Evolutionary conservation across 2,888 invertebrate genomes (phyloP).

Genomic region (Leptura quadrifasciata): DNA sequence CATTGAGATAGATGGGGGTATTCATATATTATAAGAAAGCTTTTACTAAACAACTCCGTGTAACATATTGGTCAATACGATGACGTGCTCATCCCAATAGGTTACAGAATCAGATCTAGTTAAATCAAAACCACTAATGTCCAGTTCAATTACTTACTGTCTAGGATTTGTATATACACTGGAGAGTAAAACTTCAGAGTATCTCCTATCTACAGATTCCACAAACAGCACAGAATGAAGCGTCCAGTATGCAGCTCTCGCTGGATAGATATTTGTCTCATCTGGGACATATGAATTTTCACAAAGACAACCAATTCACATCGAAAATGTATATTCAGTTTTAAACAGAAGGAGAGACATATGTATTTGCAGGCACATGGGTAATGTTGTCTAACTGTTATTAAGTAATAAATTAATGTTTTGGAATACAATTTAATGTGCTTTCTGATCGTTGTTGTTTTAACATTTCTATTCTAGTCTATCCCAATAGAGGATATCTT

Average conservation of each 20-base stretch:
- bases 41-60: background rate
- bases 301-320: background rate
- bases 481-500: no score
- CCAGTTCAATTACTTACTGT: slow-evolving; percentile 39
- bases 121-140: slow-evolving; percentile 38
- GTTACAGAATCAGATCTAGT: slow-evolving; percentile 26
- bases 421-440: no score
- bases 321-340: slow-evolving; percentile 8
- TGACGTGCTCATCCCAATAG: slow-evolving; percentile 20
- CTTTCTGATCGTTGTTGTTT: no score
- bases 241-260: background rate
- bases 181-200: slow-evolving; percentile 18
- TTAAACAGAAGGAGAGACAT: background rate
- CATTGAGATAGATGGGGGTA: no score
- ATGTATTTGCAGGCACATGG: slow-evolving; percentile 8
- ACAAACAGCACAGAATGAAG: slow-evolving; percentile 16
- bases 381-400: background rate
- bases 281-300: slow-evolving; percentile 7
- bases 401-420: background rate
- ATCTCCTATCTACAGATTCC: slow-evolving; percentile 10
- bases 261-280: slow-evolving; percentile 15
- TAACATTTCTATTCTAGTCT: no score
- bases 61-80: background rate
- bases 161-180: slow-evolving; percentile 24
- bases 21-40: no score